These are phyloP conservation scores for Manis crassicaudata DNA, from an alignment of 2,797 vertebrate genomes.

Conservation along the genomic window DNA sequence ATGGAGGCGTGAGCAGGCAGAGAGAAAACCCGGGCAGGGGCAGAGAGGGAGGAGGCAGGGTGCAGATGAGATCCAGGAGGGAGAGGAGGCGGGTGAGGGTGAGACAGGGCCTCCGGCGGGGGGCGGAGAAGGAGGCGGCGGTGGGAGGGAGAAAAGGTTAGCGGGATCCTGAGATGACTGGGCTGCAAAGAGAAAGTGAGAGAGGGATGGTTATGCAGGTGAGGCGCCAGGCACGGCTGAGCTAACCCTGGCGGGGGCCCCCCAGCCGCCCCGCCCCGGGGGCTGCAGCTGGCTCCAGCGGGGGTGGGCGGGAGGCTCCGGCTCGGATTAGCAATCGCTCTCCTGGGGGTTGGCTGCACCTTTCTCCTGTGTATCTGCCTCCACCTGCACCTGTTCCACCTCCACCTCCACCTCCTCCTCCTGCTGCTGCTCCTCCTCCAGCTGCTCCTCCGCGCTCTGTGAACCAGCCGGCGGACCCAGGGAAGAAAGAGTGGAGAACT, in stretches of 20 bases:
- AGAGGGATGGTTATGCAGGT: constrained; percentile 77
- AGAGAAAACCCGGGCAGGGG: constrained; percentile 77
- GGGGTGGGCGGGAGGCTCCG: constrained; percentile 78
- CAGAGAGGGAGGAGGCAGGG: constrained; percentile 81
- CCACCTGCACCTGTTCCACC: constrained; percentile 81
- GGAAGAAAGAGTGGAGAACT: constrained; percentile 81
- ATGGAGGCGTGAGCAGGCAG: constrained; percentile 76
- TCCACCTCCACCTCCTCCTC: constrained; percentile 78
- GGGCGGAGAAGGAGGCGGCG: constrained; percentile 73
- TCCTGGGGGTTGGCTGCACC: constrained; percentile 87
- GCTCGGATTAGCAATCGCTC: constrained; percentile 76
- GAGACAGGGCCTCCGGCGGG: constrained; percentile 78
- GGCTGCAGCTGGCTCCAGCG: constrained; percentile 81
- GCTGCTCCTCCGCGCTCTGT: constrained; percentile 86
- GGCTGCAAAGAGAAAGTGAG: constrained; percentile 84
- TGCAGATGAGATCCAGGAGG: constrained; percentile 81
- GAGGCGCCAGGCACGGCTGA: constrained; percentile 80
- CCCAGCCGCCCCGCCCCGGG: constrained; percentile 38
- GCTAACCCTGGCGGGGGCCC: constrained; percentile 71
- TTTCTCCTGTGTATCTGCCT: constrained; percentile 86
- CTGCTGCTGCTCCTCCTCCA: constrained; percentile 82
- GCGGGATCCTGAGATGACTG: constrained; percentile 78
- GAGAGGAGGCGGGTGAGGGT: constrained; percentile 78
- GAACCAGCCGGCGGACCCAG: constrained; percentile 81
- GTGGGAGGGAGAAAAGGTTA: constrained; percentile 81